phyloP scores from a whole-genome alignment of 2,113 vertebrate species.

The Catagonus wagneri region DNA sequence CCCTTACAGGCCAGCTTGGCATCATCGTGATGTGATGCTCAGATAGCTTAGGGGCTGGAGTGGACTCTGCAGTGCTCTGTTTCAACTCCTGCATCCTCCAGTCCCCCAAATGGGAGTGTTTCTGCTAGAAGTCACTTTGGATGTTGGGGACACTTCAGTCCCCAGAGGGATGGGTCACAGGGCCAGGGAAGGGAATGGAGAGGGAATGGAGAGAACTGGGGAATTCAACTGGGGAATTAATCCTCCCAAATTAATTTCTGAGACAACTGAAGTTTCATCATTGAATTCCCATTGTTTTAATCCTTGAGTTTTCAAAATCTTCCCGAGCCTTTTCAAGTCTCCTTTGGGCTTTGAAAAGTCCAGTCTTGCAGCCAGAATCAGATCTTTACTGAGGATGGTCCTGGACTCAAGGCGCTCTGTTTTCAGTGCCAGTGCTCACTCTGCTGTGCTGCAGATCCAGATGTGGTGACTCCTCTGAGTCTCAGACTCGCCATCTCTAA shows the following conservation, averaged over 20 bases:
- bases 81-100: not conserved
- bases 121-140: not conserved
- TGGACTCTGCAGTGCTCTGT: not conserved
- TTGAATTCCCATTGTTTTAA: not conserved
- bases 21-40: not conserved
- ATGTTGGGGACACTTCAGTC: not conserved
- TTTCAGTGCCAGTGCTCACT: not conserved
- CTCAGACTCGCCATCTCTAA: not conserved
- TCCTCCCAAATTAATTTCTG: not conserved
- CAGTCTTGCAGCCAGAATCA: not conserved
- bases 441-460: too few relatives aligned
- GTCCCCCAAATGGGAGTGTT: not conserved
- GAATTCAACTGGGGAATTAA: not conserved
- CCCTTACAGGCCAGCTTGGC: not conserved
- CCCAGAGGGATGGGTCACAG: not conserved
- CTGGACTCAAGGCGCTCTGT: not conserved
- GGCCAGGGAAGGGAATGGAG: fast-evolving
- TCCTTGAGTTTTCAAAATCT: not conserved
- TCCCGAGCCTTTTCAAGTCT: not conserved
- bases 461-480: not conserved
- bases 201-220: not conserved
- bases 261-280: not conserved
- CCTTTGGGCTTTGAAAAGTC: not conserved
- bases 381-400: not conserved
- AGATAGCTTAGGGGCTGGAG: not conserved